phyloP scores from a whole-genome alignment of 2,797 vertebrate genomes.

The Podarcis lilfordi region DNA sequence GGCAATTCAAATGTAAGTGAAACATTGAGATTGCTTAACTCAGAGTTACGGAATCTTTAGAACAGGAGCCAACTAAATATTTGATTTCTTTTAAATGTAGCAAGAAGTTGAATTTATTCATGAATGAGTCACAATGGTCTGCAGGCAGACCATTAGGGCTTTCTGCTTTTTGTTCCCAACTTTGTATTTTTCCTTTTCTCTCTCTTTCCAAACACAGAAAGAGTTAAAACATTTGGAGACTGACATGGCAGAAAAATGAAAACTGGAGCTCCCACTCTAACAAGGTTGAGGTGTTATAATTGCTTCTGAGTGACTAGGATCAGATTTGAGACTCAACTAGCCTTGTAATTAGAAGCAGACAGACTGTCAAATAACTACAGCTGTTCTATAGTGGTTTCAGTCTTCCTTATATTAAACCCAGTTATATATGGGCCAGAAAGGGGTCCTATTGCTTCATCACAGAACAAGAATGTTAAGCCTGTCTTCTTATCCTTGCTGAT shows the following conservation, averaged over 20 bases:
- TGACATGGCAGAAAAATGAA: not conserved
- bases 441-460: not conserved
- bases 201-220: not conserved
- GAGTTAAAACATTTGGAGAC: slow-evolving; percentile 10
- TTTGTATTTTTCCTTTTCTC: slow-evolving; percentile 3
- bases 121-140: not conserved
- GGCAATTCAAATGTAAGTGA: slow-evolving; percentile 18
- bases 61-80: not conserved
- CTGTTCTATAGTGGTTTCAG: slow-evolving; percentile 1
- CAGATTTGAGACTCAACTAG: slow-evolving; percentile 20
- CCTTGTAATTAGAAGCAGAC: not conserved
- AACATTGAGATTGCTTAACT: not conserved
- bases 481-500: not conserved
- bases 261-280: not conserved
- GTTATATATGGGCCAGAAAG: not conserved
- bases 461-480: not conserved
- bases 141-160: not conserved
- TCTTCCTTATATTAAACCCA: slow-evolving; percentile 20
- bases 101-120: not conserved
- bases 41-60: slow-evolving; percentile 14
- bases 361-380: slow-evolving; percentile 16
- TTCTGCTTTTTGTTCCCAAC: not conserved
- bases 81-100: slow-evolving; percentile 18
- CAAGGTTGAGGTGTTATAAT: not conserved
- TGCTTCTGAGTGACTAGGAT: slow-evolving; percentile 32